Evolutionary conservation across 2,113 vertebrate species (phyloP), one percentile per base, ranked within the genome.

Genomic region (Aspiorhynchus laticeps): DNA sequence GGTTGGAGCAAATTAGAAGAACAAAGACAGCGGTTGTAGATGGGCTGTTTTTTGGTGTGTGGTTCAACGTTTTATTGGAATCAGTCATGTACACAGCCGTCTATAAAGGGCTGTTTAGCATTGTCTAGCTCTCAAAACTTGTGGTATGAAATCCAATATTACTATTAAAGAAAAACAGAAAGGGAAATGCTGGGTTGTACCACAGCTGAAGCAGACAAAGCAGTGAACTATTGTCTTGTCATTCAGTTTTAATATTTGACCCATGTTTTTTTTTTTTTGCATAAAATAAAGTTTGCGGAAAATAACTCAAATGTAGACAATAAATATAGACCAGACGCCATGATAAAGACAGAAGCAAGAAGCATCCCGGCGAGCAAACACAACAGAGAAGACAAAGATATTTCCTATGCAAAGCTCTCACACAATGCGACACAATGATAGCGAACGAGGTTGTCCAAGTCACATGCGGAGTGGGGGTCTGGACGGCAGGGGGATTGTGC

Each of bases 351-450:
- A 59, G 93, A 90, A 90, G 90, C 92, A 89, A 89, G 87, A 94
- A 93, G 92, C 91, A 91, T 48, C 38, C 87, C 88, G 89, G 90
- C 90, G 88, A 91, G 93, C 92, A 94, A 94, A 95, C 93, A 94
- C 86, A 81, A 69, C 46, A 89, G 88, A 83, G 92, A 94, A 85
- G 93, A 95, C 94, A 95, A 95, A 95, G 93, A 94, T 95, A 94
- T 95, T 95, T 95, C 92, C 91, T 94, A 94, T 95, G 94, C 93
- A 95, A 95, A 95, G 94, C 95, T 94, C 41, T 43, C 91, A 93
- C 95, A 94, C 93, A 94, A 93, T n/a, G n/a, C n/a, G n/a, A n/a
- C n/a, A n/a, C n/a, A n/a, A n/a, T 94, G 94, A 95, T 95, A 95
- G 93, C 91, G 88, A 69, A 85, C 90, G 91, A 94, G 93, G 92